Conservation (phyloP, 2,888 invertebrate species). For the Meiosimyza platycephala region DNA sequence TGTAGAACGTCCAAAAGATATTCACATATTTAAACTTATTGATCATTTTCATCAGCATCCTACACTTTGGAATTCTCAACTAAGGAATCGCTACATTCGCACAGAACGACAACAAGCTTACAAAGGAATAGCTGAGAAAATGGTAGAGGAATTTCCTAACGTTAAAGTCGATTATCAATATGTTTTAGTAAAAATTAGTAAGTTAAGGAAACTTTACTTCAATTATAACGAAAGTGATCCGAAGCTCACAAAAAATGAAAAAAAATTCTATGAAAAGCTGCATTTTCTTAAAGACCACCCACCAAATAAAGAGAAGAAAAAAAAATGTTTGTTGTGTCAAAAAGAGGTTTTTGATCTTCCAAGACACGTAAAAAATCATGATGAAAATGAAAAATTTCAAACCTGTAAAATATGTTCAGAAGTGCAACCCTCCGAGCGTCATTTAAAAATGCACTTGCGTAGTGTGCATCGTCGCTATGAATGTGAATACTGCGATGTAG, state of each 20-base stretch:
- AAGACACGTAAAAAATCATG: not conserved
- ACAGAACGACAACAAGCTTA: not conserved
- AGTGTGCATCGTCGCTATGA: not conserved
- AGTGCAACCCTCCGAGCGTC: not conserved
- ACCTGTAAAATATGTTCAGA: not conserved
- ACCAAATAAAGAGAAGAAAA: not conserved
- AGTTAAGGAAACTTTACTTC: conserved; percentile 6
- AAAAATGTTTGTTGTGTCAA: not conserved
- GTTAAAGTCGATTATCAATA: conserved; percentile 11
- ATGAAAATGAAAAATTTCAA: too few relatives aligned
- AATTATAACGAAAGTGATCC: not conserved
- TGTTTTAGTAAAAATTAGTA: conserved; percentile 4
- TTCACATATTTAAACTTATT: conserved; percentile 16
- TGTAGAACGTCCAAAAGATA: too few relatives aligned
- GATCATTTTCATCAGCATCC: conserved; percentile 9
- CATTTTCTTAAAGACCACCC: conserved; percentile 12
- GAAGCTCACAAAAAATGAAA: conserved; percentile 10
- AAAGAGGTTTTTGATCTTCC: not conserved
- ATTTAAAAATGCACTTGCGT: not conserved
- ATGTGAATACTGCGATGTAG: too few relatives aligned
- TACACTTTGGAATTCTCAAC: conserved; percentile 10
- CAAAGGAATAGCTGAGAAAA: conserved; percentile 1
- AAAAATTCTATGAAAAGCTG: conserved; percentile 11
- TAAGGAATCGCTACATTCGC: not conserved
- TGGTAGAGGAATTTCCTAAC: conserved; percentile 7